Percentiles rank a stretch among this genome's conserved stretches.
These are phyloP conservation scores for Scortum barcoo DNA, from an alignment of 2,113 vertebrate species.

Conservation along the genomic window DNA sequence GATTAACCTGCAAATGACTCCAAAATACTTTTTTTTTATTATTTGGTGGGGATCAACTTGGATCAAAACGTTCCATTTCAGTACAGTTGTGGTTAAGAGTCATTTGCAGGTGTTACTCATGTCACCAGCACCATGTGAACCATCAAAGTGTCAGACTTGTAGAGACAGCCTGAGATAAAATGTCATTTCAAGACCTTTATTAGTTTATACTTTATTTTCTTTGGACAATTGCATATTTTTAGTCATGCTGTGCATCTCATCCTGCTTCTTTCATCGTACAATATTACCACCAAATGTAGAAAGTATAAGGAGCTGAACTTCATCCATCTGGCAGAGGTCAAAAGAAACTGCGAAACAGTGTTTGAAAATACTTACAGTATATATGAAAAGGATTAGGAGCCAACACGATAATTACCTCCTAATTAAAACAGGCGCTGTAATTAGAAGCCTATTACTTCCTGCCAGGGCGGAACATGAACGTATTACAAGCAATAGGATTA, in stretches of 20 bases:
- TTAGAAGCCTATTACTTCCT: conserved; percentile 5
- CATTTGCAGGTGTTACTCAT: neutral
- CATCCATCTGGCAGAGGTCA: neutral
- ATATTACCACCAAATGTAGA: neutral
- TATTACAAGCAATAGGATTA: conserved; percentile 21
- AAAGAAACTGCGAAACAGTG: neutral
- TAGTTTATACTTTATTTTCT: neutral
- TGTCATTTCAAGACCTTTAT: neutral
- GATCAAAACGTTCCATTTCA: neutral
- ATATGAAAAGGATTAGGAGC: conserved; percentile 2
- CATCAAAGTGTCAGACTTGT: neutral
- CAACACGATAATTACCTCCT: conserved; percentile 14
- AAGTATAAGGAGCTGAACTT: neutral
- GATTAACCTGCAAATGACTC: neutral
- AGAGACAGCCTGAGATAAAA: neutral
- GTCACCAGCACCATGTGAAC: neutral
- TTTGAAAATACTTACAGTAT: neutral
- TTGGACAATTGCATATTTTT: neutral
- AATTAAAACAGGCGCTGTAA: conserved; percentile 30
- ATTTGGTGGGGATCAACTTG: neutral
- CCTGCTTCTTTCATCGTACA: neutral
- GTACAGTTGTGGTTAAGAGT: neutral
- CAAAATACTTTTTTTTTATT: neutral
- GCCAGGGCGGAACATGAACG: neutral
- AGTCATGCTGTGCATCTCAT: neutral